A percentile compares a stretch with the other conserved stretches of the same genome.
These are phyloP conservation scores for Ametastegia equiseti DNA, from an alignment of 2,888 invertebrate genomes.

Conservation along the genomic window DNA sequence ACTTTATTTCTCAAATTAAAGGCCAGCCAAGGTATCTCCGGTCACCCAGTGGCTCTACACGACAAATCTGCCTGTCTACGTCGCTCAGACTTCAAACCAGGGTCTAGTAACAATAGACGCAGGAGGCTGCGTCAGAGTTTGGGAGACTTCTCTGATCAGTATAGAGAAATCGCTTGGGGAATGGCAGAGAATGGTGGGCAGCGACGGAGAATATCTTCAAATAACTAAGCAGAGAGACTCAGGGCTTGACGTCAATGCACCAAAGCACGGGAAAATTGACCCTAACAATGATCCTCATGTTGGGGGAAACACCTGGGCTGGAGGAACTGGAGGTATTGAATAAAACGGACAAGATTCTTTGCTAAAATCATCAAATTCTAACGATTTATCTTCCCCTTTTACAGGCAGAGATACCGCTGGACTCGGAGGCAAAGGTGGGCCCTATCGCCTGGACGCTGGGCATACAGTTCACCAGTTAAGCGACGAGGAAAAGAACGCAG, in stretches of 20 bases:
- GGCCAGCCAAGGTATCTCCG: constrained; percentile 70
- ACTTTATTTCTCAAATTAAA: constrained; percentile 52
- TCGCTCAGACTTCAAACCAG: constrained; percentile 74
- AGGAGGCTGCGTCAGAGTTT: constrained; percentile 78
- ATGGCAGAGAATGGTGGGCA: constrained; percentile 75
- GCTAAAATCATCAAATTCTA: background rate
- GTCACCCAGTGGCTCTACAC: constrained; percentile 76
- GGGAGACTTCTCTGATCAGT: constrained; percentile 77
- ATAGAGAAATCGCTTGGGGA: constrained; percentile 75
- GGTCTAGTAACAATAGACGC: constrained; percentile 79
- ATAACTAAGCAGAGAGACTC: constrained; percentile 85
- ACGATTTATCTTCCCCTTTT: constrained; percentile 26
- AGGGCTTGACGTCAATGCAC: constrained; percentile 83
- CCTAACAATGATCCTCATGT: constrained; percentile 94
- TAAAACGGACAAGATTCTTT: background rate
- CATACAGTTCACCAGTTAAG: constrained; percentile 95
- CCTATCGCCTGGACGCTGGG: constrained; percentile 95
- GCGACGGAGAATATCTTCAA: constrained; percentile 80
- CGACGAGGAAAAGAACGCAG: constrained; percentile 92
- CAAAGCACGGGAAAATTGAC: constrained; percentile 96
- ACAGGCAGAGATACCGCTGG: constrained; percentile 92
- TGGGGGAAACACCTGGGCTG: constrained; percentile 98
- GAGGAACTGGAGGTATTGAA: constrained; percentile 88
- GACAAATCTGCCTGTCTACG: constrained; percentile 74
- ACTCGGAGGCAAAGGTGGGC: constrained; percentile 97